Percentiles rank a stretch among this genome's conserved stretches.
These are phyloP conservation scores for Pristis pectinata DNA, from an alignment of 2,797 vertebrate genomes.

Conservation along the genomic window DNA sequence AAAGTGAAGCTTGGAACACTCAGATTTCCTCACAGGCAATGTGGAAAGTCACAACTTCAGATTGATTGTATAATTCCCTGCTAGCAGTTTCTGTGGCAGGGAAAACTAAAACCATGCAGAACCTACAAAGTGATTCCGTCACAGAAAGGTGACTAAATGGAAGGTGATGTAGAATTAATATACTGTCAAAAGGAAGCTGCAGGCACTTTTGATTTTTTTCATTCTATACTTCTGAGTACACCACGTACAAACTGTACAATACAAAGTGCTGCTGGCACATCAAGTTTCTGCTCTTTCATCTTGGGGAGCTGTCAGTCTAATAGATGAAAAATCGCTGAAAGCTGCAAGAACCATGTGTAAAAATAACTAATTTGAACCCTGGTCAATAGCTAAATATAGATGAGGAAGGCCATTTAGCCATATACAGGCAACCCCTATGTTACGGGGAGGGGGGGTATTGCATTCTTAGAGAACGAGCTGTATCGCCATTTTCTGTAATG, in stretches of 20 bases:
- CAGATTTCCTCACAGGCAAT: not conserved
- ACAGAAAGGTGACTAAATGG: not conserved
- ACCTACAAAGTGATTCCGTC: not conserved
- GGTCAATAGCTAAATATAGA: not conserved
- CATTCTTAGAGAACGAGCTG: too few species aligned
- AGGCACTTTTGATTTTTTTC: not conserved
- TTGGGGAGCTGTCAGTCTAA: not conserved
- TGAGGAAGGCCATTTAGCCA: not conserved
- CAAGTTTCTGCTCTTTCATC: not conserved
- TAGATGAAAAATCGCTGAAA: not conserved
- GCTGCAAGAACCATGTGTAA: not conserved
- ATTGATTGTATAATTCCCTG: not conserved
- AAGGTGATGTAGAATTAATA: not conserved
- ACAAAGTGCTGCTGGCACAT: not conserved
- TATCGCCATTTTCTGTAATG: too few species aligned
- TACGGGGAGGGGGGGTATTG: too few species aligned
- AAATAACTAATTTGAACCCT: not conserved
- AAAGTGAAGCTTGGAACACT: not conserved
- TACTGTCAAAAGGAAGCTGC: not conserved
- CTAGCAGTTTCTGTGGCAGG: not conserved
- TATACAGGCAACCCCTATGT: not conserved
- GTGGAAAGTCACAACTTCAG: not conserved
- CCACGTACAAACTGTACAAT: not conserved
- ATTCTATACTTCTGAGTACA: not conserved
- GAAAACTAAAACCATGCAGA: not conserved